phyloP scores from a whole-genome alignment of 2,797 vertebrate genomes.

The Sebastes vulpes region DNA sequence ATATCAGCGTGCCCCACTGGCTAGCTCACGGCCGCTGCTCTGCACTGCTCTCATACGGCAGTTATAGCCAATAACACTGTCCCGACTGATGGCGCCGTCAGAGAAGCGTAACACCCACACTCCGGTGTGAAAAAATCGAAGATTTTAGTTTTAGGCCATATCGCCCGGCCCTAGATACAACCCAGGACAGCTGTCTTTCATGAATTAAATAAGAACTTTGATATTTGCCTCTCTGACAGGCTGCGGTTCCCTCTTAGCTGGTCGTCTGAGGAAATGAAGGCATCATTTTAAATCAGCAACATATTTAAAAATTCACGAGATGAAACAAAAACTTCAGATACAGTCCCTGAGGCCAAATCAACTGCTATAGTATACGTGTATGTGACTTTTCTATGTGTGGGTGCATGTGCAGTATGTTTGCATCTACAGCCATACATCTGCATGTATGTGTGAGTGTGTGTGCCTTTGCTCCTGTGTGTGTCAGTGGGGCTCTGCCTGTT shows the following conservation, averaged over 20 bases:
- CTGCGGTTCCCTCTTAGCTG: conserved; percentile 28
- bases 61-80: too few species aligned
- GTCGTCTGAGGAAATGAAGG: conserved; percentile 32
- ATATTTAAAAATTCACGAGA: conserved; percentile 38
- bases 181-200: conserved; percentile 55
- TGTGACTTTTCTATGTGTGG: not conserved
- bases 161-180: not conserved
- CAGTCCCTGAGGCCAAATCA: conserved; percentile 8
- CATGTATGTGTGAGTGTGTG: conserved; percentile 2
- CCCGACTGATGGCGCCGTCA: too few species aligned
- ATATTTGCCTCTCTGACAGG: conserved; percentile 35
- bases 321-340: conserved; percentile 37
- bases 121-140: not conserved
- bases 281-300: conserved; percentile 30
- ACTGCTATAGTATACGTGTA: not conserved
- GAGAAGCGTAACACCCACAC: too few species aligned
- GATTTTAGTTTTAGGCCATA: not conserved
- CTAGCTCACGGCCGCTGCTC: too few species aligned
- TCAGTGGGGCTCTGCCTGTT: conserved; percentile 27
- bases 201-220: conserved; percentile 52
- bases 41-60: too few species aligned
- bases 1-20: too few species aligned
- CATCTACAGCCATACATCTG: not conserved
- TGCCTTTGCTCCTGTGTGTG: conserved; percentile 20
- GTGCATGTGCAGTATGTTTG: not conserved